Evolutionary conservation across 1,140 invertebrate species (phyloP), one percentile per base, ranked within the genome.

Genomic region (Carposina sasakii): DNA sequence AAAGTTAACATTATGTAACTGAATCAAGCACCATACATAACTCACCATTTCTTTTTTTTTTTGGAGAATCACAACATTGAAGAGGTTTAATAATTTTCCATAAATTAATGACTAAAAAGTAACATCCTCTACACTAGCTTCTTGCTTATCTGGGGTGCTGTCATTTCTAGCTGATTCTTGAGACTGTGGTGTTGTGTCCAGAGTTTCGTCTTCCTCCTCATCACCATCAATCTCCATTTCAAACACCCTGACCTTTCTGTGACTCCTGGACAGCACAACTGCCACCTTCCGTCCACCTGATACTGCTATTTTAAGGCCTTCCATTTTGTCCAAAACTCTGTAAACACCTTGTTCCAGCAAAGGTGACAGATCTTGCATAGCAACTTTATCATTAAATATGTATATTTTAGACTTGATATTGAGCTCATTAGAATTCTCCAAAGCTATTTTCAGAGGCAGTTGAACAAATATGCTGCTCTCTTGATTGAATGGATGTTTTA

Each of bases 181-280:
- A 39, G 78, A 83, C 21, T 76, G 73, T 28, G 81, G 71, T 9
- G 81, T 86, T 12, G 72, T 71, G 30, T 86, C 83, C 8, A 85
- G 52, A 16, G 87, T 88, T 54, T 89, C 92, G 31, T 93, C 91
- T 41, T 95, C 93, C 22, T 95, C 92, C 56, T 96, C 95, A 56
- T 97, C 96, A 4, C 94, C 93, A 67, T 96, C 94, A 0, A 91
- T 92, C 86, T 98, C 96, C 90, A 96, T 97, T 75, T 98, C 95
- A 66, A 95, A 94, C 24, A 97, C 86, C 51, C 93, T 87, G 31
- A 98, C 92, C 74, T 95, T 94, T 44, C 93, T 88, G 50, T 87
- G 85, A 58, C 89, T 94, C 63, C 93, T 91, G 13, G 93, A 93
- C 9, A 97, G 79, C 46, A 98, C 89, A 34, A 96, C 93, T 8